Conservation (phyloP, 2,113 vertebrate species). For the Barbus barbus region DNA sequence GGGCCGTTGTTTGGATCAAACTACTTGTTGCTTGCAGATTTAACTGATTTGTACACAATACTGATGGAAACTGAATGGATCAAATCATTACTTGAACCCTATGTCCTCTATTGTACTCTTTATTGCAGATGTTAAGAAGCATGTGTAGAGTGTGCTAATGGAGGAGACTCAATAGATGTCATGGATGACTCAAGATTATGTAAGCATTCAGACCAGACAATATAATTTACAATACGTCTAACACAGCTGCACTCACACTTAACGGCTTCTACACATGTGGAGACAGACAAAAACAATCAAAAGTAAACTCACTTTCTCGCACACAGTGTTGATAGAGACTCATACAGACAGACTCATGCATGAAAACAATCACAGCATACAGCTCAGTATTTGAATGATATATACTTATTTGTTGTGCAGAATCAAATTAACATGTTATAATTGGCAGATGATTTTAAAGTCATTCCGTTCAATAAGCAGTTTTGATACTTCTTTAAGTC, state of each 20-base stretch:
- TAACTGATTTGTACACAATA: background rate
- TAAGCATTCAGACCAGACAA: slow-evolving; percentile 27
- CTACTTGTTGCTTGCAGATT: background rate
- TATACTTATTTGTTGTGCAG: background rate
- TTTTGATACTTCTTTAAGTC: background rate
- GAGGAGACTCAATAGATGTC: background rate
- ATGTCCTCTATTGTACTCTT: background rate
- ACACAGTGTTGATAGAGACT: background rate
- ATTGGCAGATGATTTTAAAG: background rate
- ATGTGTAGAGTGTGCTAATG: background rate
- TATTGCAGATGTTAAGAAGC: background rate
- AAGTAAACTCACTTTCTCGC: background rate
- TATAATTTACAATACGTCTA: background rate
- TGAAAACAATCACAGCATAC: background rate
- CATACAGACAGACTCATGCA: background rate
- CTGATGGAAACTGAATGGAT: background rate
- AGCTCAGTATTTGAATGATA: background rate
- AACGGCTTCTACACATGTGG: slow-evolving; percentile 14
- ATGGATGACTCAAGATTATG: slow-evolving; percentile 18
- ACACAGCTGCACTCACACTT: background rate
- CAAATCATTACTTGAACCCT: background rate
- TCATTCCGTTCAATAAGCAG: background rate
- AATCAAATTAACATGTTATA: background rate
- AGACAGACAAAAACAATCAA: slow-evolving; percentile 18
- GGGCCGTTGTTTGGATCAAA: too few relatives aligned